Percentiles rank a stretch among this genome's conserved stretches.
phyloP scores from a whole-genome alignment of 2,888 invertebrate genomes.

The Sarcophaga caerulescens region DNA sequence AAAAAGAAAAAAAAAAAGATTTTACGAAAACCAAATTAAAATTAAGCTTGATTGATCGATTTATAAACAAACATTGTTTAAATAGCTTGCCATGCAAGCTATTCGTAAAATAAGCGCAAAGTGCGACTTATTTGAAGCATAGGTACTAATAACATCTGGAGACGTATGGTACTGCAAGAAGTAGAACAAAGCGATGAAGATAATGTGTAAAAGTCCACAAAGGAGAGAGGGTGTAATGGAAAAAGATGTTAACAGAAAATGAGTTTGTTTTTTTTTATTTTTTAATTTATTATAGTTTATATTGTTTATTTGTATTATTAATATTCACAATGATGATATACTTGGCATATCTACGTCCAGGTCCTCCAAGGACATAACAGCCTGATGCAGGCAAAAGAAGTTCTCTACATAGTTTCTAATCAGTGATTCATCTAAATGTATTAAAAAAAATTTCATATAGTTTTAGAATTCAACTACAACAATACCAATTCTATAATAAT shows the following conservation, averaged over 20 bases:
- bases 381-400: conserved; percentile 75
- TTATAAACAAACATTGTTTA: neutral
- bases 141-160: no score
- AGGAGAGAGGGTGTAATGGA: no score
- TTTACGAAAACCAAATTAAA: no score
- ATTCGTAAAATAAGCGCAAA: no score
- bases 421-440: conserved; percentile 72
- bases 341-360: conserved; percentile 71
- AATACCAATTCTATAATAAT: neutral
- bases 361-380: conserved; percentile 73
- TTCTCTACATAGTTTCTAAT: conserved; percentile 75
- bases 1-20: no score
- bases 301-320: neutral
- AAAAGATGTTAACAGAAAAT: neutral
- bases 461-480: neutral
- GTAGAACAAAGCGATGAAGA: no score
- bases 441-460: neutral
- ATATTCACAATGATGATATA: conserved; percentile 44
- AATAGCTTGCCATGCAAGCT: no score
- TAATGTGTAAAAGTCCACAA: no score
- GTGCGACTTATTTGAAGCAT: no score
- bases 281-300: no score
- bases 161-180: no score
- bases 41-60: no score
- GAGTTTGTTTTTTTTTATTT: conserved; percentile 10